Percentiles rank a stretch among this genome's conserved stretches.
These are phyloP conservation scores for Acropora yongei DNA, from an alignment of 64 coral and sea anemone genomes.

Conservation along the genomic window DNA sequence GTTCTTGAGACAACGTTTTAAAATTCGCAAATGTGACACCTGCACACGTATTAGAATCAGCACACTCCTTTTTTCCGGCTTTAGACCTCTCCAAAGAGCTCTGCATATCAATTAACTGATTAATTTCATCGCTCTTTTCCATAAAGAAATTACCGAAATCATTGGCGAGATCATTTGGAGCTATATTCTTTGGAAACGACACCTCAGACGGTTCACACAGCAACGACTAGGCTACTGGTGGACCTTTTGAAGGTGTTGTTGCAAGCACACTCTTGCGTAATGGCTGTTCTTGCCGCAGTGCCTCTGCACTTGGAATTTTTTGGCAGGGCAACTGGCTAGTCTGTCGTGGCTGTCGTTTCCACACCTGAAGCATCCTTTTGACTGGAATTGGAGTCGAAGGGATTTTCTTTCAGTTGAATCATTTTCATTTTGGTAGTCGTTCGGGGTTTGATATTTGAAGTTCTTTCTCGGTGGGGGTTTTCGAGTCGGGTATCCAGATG, in stretches of 20 bases:
- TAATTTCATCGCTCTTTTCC: no score
- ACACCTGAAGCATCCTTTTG: conserved; percentile 54
- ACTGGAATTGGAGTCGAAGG: conserved; percentile 41
- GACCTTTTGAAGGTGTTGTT: conserved; percentile 21
- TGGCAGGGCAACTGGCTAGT: conserved; percentile 31
- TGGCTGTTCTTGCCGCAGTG: conserved; percentile 44
- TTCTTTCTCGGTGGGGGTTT: not conserved
- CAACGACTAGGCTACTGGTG: not conserved
- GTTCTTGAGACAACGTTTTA: no score
- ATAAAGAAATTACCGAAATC: no score
- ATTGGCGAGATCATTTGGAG: no score
- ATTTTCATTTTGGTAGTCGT: conserved; percentile 59
- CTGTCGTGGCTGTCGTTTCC: conserved; percentile 40
- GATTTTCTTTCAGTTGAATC: conserved; percentile 1
- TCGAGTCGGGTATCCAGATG: not conserved
- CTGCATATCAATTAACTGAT: no score
- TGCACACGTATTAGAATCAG: no score
- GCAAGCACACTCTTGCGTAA: conserved; percentile 36
- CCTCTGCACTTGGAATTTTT: conserved; percentile 37
- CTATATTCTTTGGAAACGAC: no score
- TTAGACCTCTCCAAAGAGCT: no score
- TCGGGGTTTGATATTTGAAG: not conserved
- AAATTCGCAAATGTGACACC: no score
- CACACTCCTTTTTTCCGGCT: no score
- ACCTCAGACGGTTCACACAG: no score